Percentiles rank a stretch among this genome's conserved stretches.
Conservation (phyloP, 1,140 invertebrate species). For the Euura saliciscinereae region DNA sequence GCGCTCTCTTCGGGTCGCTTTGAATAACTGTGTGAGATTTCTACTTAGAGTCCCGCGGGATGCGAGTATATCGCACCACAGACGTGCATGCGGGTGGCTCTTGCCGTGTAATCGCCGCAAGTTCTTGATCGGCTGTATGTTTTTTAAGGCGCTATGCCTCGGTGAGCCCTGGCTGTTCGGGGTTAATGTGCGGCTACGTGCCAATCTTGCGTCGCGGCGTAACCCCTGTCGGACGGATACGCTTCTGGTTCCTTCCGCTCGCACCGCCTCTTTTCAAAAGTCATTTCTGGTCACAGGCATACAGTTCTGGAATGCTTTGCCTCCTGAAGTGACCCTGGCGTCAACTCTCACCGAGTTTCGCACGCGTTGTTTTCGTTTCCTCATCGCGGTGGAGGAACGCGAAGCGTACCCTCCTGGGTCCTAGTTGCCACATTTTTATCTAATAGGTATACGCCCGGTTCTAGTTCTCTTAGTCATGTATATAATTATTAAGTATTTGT, state of each 20-base stretch:
- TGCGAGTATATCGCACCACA: background rate
- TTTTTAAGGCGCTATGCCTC: background rate
- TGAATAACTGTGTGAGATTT: conserved; percentile 2
- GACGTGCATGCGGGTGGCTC: background rate
- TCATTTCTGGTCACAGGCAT: conserved; percentile 9
- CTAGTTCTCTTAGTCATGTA: too few species aligned
- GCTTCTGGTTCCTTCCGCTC: background rate
- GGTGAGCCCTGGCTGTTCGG: background rate
- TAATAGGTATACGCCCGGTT: too few species aligned
- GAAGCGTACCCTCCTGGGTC: background rate
- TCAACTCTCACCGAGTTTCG: background rate
- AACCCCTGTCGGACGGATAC: background rate
- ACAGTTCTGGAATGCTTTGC: conserved; percentile 9
- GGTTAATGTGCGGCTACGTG: background rate
- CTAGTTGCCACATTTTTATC: background rate
- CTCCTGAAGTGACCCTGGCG: background rate
- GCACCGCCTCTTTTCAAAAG: background rate
- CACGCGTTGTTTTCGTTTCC: background rate
- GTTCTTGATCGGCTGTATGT: background rate
- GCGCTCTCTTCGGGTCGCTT: background rate
- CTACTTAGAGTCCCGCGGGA: background rate
- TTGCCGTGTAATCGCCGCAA: background rate
- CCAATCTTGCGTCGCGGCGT: background rate
- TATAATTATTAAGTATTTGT: too few species aligned
- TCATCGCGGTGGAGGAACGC: background rate